Evolutionary conservation across 2,888 invertebrate genomes (phyloP).

Genomic region (Chaitophorus viminalis): DNA sequence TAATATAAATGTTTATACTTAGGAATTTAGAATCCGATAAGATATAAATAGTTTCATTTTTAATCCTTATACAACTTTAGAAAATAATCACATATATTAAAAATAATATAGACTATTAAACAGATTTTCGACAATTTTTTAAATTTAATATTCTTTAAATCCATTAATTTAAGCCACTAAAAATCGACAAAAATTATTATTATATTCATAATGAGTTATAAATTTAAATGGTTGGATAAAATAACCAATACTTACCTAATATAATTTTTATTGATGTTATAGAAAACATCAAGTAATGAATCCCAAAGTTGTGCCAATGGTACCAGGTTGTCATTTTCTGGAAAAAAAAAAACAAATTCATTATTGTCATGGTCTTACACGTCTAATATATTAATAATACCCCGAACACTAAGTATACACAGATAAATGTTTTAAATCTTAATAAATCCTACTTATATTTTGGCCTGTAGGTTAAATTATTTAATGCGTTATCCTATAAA

Average conservation of each 20-base stretch:
- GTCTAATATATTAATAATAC: not conserved
- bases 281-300: constrained; percentile 30
- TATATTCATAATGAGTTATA: not conserved
- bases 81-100: no score
- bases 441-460: not conserved
- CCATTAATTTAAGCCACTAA: not conserved
- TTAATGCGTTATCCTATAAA: not conserved
- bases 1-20: no score
- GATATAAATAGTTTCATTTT: no score
- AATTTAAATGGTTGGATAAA: not conserved
- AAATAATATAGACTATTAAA: no score
- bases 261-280: constrained; percentile 30
- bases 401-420: not conserved
- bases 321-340: constrained; percentile 35
- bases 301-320: constrained; percentile 38
- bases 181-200: not conserved
- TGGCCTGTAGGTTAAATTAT: not conserved
- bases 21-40: no score
- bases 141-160: no score
- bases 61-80: no score
- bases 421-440: not conserved
- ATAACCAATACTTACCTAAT: constrained; percentile 24
- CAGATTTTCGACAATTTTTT: no score
- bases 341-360: not conserved
- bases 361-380: not conserved